Base-by-base conservation (phyloP, 2,797 vertebrate species). In the Vireo griseus region DNA sequence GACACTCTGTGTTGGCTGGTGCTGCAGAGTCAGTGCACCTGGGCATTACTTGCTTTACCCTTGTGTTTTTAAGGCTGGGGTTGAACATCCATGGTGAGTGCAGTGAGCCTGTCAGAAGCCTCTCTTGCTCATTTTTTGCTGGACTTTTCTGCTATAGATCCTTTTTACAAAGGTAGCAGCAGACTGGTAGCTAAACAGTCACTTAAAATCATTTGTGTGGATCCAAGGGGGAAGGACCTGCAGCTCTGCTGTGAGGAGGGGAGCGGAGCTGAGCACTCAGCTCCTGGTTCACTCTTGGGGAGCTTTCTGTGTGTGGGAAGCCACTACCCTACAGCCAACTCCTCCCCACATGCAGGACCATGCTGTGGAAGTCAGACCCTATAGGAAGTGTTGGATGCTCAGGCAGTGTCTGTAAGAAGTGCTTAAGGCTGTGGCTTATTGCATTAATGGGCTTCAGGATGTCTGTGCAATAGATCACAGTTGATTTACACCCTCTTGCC, bases 1-100 rank as follows among this genome's bases (percentile, higher is more conserved):
- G 20, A 13, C 3, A 0, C 11, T 39, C 3, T 24, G 16, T 42
- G 6, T 6, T 73, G 45, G 18, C 15, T 5, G 4, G 1, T 44
- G 69, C 33, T 13, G 25, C 12, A 1, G 4, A 13, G 44, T 45
- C 28, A 16, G 12, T 14, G 35, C 16, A 24, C 22, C 12, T 19
- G 3, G n/a, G 39, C 9, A 4, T n/a, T 63, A 37, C 4, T 18
- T 63, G 8, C 20, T 65, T 40, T 29, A 24, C 16, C 11, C 7
- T 40, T 35, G 33, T 10, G 9, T 58, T 58, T 69, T 29, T 52
- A 35, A 83, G 61, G 25, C 37, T 67, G 26, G 6, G 10, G 19
- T 42, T 22, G 5, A 6, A 20, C 9, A 11, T 68, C 16, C 4
- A 1, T 25, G 44, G 7, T 4, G 20, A 63, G 15, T 13, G 24